A percentile compares a stretch with the other conserved stretches of the same genome.
phyloP scores from a whole-genome alignment of 2,797 vertebrate species.

The Anas acuta region DNA sequence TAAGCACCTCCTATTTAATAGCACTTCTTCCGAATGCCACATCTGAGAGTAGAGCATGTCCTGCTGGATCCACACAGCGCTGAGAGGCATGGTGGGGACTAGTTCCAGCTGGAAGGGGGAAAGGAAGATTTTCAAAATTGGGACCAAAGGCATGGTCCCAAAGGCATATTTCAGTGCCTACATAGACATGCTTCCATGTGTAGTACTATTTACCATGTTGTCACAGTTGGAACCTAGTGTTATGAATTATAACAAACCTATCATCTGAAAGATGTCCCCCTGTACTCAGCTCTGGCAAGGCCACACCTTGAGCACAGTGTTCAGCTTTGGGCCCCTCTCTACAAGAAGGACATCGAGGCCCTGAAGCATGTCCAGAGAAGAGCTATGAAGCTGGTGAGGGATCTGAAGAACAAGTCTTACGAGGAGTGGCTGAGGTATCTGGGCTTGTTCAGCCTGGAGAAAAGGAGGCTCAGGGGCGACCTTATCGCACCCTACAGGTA shows the following conservation, averaged over 20 bases:
- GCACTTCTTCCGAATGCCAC: rapidly evolving
- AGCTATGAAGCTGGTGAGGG: too few species aligned
- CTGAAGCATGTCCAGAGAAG: too few species aligned
- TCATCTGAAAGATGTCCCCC: background rate
- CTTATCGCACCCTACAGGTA: too few species aligned
- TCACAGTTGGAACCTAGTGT: background rate
- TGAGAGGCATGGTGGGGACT: background rate
- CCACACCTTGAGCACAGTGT: too few species aligned
- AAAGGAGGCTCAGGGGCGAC: too few species aligned
- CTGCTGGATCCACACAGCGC: background rate
- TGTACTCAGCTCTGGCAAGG: too few species aligned
- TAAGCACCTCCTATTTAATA: background rate
- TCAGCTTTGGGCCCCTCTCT: too few species aligned
- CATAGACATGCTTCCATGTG: background rate
- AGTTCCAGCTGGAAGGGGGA: slow-evolving; percentile 13
- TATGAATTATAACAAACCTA: background rate
- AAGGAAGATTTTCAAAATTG: slow-evolving; percentile 2
- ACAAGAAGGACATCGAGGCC: too few species aligned
- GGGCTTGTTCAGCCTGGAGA: too few species aligned
- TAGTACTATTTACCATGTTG: background rate
- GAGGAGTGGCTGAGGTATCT: too few species aligned
- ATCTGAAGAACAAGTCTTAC: too few species aligned
- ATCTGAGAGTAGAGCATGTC: background rate
- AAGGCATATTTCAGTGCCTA: background rate
- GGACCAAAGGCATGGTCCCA: background rate